These are phyloP conservation scores for Sericinus montela DNA, from an alignment of 2,888 invertebrate species.

Conservation along the genomic window DNA sequence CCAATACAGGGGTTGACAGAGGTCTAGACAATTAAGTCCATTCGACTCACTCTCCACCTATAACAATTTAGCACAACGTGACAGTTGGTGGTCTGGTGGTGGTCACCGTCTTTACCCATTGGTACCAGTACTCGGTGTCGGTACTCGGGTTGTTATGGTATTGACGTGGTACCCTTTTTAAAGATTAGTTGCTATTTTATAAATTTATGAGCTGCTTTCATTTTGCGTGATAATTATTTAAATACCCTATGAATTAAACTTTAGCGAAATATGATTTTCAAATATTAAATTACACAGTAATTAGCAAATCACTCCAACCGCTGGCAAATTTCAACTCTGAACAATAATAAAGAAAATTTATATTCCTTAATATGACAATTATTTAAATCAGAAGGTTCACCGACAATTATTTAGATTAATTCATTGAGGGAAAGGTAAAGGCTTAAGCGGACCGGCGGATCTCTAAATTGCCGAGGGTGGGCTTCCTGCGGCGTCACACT, in stretches of 20 bases:
- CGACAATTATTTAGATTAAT: slow-evolving; percentile 29
- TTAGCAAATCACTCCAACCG: not conserved
- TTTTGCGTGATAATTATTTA: slow-evolving; percentile 1
- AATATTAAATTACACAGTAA: slow-evolving; percentile 2
- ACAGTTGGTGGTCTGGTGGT: no score
- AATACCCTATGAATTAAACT: slow-evolving; percentile 11
- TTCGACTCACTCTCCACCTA: no score
- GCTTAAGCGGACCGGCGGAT: slow-evolving; percentile 2
- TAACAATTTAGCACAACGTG: no score
- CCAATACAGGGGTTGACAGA: no score
- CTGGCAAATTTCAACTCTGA: slow-evolving; percentile 1
- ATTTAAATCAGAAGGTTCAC: slow-evolving; percentile 14
- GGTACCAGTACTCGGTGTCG: no score
- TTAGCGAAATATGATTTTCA: slow-evolving; percentile 3
- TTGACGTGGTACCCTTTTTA: no score
- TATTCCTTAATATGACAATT: not conserved
- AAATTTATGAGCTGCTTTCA: not conserved
- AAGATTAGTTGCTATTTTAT: no score
- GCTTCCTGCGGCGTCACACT: not conserved
- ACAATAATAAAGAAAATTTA: not conserved
- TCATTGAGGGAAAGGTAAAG: slow-evolving; percentile 23
- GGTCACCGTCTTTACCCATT: no score
- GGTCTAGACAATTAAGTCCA: no score
- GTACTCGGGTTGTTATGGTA: no score
- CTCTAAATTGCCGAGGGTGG: not conserved